Percentiles rank a stretch among this genome's conserved stretches.
These are phyloP conservation scores for Hydrozoanthus tunicans DNA, from an alignment of 64 coral and sea anemone species.

Conservation along the genomic window DNA sequence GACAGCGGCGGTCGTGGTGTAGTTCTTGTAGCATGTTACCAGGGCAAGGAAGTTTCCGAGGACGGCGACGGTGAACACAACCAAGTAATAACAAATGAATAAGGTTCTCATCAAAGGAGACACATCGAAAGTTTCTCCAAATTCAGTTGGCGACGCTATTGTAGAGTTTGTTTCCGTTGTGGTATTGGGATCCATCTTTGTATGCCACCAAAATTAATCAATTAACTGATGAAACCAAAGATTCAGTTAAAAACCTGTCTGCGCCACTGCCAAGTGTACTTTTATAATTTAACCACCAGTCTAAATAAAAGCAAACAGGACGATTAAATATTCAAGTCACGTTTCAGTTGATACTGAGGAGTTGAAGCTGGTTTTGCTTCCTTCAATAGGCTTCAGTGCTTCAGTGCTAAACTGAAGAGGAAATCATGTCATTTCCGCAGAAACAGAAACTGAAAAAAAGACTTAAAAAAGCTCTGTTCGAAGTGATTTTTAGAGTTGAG, in stretches of 20 bases:
- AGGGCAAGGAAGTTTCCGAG: constrained; percentile 76
- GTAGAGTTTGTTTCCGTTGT: constrained; percentile 23
- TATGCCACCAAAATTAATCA: neutral
- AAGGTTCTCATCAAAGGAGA: constrained; percentile 33
- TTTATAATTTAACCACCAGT: neutral
- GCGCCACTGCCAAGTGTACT: neutral
- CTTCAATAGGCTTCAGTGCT: neutral
- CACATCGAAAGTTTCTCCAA: neutral
- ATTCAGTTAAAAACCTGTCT: neutral
- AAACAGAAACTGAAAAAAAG: too few species aligned
- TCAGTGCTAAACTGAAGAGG: neutral
- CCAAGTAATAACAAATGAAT: constrained; percentile 59
- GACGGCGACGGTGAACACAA: constrained; percentile 62
- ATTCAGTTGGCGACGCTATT: neutral
- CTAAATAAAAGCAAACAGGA: neutral
- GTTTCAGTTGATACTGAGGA: neutral
- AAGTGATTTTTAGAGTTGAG: neutral
- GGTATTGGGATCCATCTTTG: constrained; percentile 9
- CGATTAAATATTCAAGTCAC: neutral
- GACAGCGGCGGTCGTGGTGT: constrained; percentile 34
- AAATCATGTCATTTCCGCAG: neutral
- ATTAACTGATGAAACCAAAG: too few species aligned
- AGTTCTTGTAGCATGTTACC: constrained; percentile 79
- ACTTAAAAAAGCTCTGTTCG: neutral
- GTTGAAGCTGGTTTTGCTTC: too few species aligned